These are phyloP conservation scores for Drosophila neocordata DNA, from an alignment of 1,140 invertebrate genomes.

Conservation along the genomic window DNA sequence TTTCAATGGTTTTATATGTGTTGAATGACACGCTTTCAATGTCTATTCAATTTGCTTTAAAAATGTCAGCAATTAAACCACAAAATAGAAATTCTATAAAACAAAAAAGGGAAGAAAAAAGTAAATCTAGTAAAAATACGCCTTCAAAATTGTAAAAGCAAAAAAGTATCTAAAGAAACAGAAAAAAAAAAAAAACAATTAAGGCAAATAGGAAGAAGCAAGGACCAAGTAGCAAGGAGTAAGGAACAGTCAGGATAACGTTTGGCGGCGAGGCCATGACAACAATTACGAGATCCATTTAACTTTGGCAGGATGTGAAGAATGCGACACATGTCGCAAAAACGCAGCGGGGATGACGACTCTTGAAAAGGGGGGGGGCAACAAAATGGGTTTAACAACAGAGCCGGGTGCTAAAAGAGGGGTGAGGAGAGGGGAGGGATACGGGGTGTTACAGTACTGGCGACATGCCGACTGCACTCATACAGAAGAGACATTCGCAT, in stretches of 20 bases:
- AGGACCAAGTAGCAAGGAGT: background rate
- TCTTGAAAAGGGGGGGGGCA: slow-evolving; percentile 12
- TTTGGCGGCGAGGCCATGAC: slow-evolving; percentile 46
- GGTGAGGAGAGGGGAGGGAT: background rate
- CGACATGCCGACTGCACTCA: slow-evolving; percentile 67
- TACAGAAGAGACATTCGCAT: slow-evolving; percentile 47
- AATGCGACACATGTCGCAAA: slow-evolving; percentile 79
- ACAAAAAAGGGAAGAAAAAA: slow-evolving; percentile 34
- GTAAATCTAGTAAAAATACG: slow-evolving; percentile 60
- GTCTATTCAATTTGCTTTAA: slow-evolving; percentile 72
- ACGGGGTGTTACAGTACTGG: slow-evolving; percentile 60
- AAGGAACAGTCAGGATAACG: slow-evolving; percentile 11
- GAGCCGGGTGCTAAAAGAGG: no score
- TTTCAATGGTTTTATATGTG: background rate
- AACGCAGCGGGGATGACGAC: slow-evolving; percentile 56
- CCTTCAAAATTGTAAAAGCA: slow-evolving; percentile 22
- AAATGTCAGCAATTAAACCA: slow-evolving; percentile 75
- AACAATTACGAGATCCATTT: slow-evolving; percentile 80
- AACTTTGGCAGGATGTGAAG: slow-evolving; percentile 78
- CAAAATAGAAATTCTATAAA: slow-evolving; percentile 60
- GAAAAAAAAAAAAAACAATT: slow-evolving; percentile 57
- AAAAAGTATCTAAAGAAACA: no score
- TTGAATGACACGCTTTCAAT: slow-evolving; percentile 21
- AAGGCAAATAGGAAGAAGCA: slow-evolving; percentile 24
- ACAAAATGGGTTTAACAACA: slow-evolving; percentile 1